Evolutionary conservation across 2,888 invertebrate species (phyloP).

Genomic region (Scelioninae gen. 2): DNA sequence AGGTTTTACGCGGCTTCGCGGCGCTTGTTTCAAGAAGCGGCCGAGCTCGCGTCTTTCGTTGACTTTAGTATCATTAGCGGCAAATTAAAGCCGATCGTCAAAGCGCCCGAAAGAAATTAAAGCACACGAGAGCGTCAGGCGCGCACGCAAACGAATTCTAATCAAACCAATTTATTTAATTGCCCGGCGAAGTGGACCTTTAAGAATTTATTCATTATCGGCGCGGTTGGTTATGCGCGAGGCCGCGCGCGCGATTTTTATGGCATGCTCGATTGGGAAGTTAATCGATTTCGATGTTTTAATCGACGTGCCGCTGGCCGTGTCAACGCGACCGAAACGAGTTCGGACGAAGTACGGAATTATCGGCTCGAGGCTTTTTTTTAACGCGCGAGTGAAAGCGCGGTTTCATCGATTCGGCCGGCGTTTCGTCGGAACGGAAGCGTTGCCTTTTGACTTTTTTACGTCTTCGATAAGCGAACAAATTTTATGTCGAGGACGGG

Average conservation of each 20-base stretch:
- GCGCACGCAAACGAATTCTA: constrained; percentile 62
- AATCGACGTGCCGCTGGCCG: constrained; percentile 17
- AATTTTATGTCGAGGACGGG: too few species aligned
- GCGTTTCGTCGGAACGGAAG: too few species aligned
- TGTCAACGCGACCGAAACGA: constrained; percentile 36
- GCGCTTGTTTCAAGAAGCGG: constrained; percentile 59
- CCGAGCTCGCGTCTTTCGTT: constrained; percentile 61
- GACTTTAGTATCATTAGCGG: constrained; percentile 69
- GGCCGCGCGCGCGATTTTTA: constrained; percentile 23
- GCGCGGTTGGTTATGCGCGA: constrained; percentile 23
- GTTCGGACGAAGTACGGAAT: constrained; percentile 17
- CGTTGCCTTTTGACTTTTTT: too few species aligned
- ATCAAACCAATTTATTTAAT: constrained; percentile 64
- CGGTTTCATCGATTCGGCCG: too few species aligned
- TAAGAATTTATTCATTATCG: constrained; percentile 51
- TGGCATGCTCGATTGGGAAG: constrained; percentile 24
- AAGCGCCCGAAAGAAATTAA: constrained; percentile 67
- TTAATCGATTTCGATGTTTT: constrained; percentile 46
- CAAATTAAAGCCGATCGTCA: constrained; percentile 67
- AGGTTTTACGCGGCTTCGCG: constrained; percentile 59
- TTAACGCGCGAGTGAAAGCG: too few species aligned
- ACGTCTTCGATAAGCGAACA: too few species aligned
- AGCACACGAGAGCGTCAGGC: constrained; percentile 57
- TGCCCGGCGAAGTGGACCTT: constrained; percentile 53
- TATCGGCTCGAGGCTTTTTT: not conserved